A percentile compares a stretch with the other conserved stretches of the same genome.
phyloP scores from a whole-genome alignment of 2,113 vertebrate species.

The Xiphophorus maculatus region DNA sequence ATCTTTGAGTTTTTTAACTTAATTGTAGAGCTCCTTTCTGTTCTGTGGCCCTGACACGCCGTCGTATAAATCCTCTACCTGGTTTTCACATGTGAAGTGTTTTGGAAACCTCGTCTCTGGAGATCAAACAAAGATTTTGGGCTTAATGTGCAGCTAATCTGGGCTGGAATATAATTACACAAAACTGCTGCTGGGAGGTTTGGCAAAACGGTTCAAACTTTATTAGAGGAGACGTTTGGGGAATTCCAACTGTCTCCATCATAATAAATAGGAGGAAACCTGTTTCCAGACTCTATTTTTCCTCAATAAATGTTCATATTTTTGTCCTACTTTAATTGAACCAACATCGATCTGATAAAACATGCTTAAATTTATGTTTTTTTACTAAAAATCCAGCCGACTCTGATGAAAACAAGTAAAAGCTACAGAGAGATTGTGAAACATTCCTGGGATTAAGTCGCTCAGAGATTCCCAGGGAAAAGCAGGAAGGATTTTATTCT shows the following conservation, averaged over 20 bases:
- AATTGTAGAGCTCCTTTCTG: too few species aligned
- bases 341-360: not conserved
- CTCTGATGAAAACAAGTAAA: too few species aligned
- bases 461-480: not conserved
- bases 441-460: not conserved
- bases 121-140: not conserved
- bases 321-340: not conserved
- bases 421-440: not conserved
- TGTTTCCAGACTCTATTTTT: not conserved
- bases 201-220: not conserved
- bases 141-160: slow-evolving; percentile 5
- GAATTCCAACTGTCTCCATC: slow-evolving; percentile 1
- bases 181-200: not conserved
- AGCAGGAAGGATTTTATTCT: slow-evolving; percentile 27
- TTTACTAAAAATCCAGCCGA: not conserved
- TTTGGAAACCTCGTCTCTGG: not conserved
- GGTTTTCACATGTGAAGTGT: not conserved
- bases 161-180: slow-evolving; percentile 9
- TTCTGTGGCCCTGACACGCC: too few species aligned
- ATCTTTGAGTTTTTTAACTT: too few species aligned
- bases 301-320: too few species aligned
- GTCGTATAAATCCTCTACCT: not conserved
- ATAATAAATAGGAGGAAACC: not conserved
- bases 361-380: not conserved
- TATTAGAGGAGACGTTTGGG: not conserved